These are phyloP conservation scores for Drosophila watanabei DNA, from an alignment of 1,140 invertebrate genomes.

Conservation along the genomic window DNA sequence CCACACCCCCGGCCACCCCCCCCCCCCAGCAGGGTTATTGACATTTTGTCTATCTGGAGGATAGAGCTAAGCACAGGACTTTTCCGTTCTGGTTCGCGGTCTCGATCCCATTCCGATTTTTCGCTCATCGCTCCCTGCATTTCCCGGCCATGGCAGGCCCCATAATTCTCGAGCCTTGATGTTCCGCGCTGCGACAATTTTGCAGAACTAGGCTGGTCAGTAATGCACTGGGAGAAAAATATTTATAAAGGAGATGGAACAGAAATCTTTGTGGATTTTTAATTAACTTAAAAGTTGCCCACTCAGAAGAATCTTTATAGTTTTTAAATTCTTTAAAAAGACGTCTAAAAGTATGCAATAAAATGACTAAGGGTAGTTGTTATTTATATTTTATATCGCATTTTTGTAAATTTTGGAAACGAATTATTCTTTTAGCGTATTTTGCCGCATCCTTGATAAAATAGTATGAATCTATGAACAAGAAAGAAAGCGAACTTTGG, in stretches of 20 bases:
- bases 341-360: background rate
- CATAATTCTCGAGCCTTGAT: conserved; percentile 66
- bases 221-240: conserved; percentile 14
- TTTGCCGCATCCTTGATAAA: too few relatives aligned
- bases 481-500: too few relatives aligned
- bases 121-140: conserved; percentile 2
- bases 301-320: background rate
- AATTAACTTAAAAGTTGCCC: background rate
- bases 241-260: background rate
- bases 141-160: conserved; percentile 22
- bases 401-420: too few relatives aligned
- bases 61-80: conserved; percentile 36
- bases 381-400: background rate
- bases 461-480: too few relatives aligned
- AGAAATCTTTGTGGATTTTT: background rate
- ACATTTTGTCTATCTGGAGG: conserved; percentile 65
- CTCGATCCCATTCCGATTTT: conserved; percentile 13
- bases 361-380: background rate
- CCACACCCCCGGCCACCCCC: conserved; percentile 23
- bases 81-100: conserved; percentile 3
- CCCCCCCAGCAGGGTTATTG: conserved; percentile 59
- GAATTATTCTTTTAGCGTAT: too few relatives aligned
- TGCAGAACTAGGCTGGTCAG: conserved; percentile 37
- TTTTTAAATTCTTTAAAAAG: background rate
- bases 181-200: conserved; percentile 62